Base-by-base conservation (phyloP, 2,888 invertebrate genomes). In the Hemaris fuciformis region DNA sequence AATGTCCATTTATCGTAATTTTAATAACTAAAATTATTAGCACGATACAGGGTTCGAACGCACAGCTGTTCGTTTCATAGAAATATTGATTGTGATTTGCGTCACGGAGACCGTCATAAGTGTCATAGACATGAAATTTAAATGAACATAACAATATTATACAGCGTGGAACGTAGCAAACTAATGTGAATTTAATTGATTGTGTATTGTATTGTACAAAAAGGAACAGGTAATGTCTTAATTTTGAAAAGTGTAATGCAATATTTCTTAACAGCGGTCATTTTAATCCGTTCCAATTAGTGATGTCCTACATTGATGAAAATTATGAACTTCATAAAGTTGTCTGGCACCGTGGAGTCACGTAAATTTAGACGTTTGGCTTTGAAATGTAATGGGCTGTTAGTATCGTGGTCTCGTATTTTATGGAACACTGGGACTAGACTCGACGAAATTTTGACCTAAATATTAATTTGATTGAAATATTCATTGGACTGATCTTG, bases 261-360 rank as follows among this genome's bases (percentile, higher is more conserved):
- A 27, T 53, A 18, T 31, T 53, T 53, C 27, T 31, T 60, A 64
- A 64, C 62, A 46, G 61, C 45, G 53, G 38, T 48, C 25, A 15
- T 3, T 53, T 53, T 53, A 53, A 53, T 53, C 20, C 27, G 31
- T 53, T 72, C 62, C 69, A 53, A 53, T 53, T 53, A 53, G 18
- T 27, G 10, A 18, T 53, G 53, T 27, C 31, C 53, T 53, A 53
- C 31, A 31, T 31, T 53, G 31, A 53, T 5, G 53, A 66, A 66
- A 70, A 62, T 69, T 75, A 77, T 72, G 66, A 65, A 62, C 64
- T 69, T 62, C 61, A 63, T 72, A 74, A 72, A 65, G 69, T 68
- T 67, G 71, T 68, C 77, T 85, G 84, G 83, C 85, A 79, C 69
- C 60, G 53, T 46, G 61, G 57, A 74, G 76, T 74, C 77, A 75